Evolutionary conservation across 2,797 vertebrate species (phyloP).

Genomic region (Nyctalus aviator): DNA sequence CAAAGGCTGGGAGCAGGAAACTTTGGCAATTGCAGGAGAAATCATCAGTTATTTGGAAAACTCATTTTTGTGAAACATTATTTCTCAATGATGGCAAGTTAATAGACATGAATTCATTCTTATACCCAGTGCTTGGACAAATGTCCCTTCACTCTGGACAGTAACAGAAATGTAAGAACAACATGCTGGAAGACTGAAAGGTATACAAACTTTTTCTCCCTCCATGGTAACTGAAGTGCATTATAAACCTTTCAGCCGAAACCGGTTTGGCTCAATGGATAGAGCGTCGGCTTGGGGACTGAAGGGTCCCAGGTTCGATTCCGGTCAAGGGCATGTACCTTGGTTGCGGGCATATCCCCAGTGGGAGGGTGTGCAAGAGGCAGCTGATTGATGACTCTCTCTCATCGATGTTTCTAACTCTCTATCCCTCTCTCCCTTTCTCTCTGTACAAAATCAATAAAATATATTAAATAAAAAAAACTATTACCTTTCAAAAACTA

Average conservation of each 20-base stretch:
- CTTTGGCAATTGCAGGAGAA: not conserved
- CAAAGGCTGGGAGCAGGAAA: not conserved
- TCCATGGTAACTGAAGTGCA: not conserved
- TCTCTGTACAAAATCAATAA: too few relatives aligned
- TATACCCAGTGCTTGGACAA: not conserved
- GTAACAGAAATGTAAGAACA: not conserved
- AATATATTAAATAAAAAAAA: too few relatives aligned
- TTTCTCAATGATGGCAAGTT: not conserved
- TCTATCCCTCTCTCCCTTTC: too few relatives aligned
- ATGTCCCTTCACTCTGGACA: not conserved
- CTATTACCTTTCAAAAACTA: not conserved
- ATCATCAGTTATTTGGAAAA: not conserved
- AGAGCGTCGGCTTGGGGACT: too few relatives aligned
- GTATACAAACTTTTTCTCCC: not conserved
- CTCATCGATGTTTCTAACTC: too few relatives aligned
- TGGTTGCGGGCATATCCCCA: too few relatives aligned
- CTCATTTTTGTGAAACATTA: not conserved
- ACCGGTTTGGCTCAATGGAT: too few relatives aligned
- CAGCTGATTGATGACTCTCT: too few relatives aligned
- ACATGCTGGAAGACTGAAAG: not conserved
- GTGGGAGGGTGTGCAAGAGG: too few relatives aligned
- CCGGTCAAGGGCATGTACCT: too few relatives aligned
- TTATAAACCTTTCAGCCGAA: too few relatives aligned
- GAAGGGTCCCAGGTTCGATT: too few relatives aligned
- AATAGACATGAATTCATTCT: not conserved